A percentile compares a stretch with the other conserved stretches of the same genome.
These are phyloP conservation scores for Acleris cristana DNA, from an alignment of 2,888 invertebrate species.

Conservation along the genomic window DNA sequence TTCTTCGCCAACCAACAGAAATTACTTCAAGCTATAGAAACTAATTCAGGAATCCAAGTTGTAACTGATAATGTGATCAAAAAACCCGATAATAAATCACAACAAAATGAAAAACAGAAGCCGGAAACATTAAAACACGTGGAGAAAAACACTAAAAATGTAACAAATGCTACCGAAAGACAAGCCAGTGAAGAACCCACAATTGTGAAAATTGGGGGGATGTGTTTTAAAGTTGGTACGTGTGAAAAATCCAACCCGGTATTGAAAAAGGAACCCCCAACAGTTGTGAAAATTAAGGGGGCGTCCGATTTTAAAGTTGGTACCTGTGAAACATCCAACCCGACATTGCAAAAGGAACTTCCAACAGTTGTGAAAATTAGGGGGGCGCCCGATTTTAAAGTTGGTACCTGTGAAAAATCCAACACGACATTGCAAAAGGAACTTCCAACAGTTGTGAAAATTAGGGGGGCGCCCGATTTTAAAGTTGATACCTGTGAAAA, in stretches of 20 bases:
- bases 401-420: conserved; percentile 26
- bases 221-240: too few relatives aligned
- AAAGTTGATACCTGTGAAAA: too few relatives aligned
- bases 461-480: too few relatives aligned
- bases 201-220: background rate
- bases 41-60: background rate
- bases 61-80: background rate
- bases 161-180: background rate
- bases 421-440: too few relatives aligned
- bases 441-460: background rate
- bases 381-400: too few relatives aligned
- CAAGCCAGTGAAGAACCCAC: conserved; percentile 5
- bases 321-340: too few relatives aligned
- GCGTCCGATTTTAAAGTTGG: too few relatives aligned
- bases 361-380: too few relatives aligned
- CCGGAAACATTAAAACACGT: background rate
- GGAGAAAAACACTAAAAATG: conserved; percentile 4
- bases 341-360: too few relatives aligned
- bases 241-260: too few relatives aligned
- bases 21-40: conserved; percentile 52
- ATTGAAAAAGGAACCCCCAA: too few relatives aligned
- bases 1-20: conserved; percentile 58
- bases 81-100: background rate
- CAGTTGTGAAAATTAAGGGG: too few relatives aligned
- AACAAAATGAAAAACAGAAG: background rate